Base-by-base conservation (phyloP, 2,888 invertebrate species). In the Villa cingulata region DNA sequence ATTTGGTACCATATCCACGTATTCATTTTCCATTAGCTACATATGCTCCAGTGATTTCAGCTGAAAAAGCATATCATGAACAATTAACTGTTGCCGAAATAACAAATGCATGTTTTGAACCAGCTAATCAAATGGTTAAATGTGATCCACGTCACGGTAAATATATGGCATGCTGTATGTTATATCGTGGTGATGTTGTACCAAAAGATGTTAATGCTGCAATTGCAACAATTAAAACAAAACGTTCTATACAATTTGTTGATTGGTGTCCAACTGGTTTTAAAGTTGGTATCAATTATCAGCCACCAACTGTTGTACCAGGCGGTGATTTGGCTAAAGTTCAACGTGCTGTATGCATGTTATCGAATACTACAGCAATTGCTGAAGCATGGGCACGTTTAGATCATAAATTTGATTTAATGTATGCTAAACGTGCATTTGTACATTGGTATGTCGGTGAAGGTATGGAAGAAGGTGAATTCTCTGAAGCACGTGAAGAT, bases 341-440 rank as follows among this genome's bases (percentile, higher is more conserved):
- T 2, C 89, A 90, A 66, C 80, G 94, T 45, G 92, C 94, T 15
- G 92, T 95, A 10, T 95, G 95, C 76, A 95, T 95, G 94, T 71
- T 95, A 66, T 90, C 90, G 60, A 95, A 95, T 70, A 95, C 92
- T 42, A 95, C 94, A 1, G 92, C 94, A 54, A 94, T 95, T 62
- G 92, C 91, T 4, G 92, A 94, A 66, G 94, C 94, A 29, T 95
- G 94, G 94, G 91, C 90, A 46, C 80, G 89, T 58, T 74, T 95
- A 51, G 89, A 94, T 71, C 88, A 88, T 70, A 95, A 95, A 67
- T 92, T 95, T 66, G 94, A 95, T 70, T 71, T 95, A 59, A 94
- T 95, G 91, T 95, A 90, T 71, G 87, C 91, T 37, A 94, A 94
- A 70, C 79, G 92, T 52, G 94, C 94, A 4, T 95, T 95, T 66